phyloP scores from a whole-genome alignment of 2,888 invertebrate genomes.

The Rosalia funebris region DNA sequence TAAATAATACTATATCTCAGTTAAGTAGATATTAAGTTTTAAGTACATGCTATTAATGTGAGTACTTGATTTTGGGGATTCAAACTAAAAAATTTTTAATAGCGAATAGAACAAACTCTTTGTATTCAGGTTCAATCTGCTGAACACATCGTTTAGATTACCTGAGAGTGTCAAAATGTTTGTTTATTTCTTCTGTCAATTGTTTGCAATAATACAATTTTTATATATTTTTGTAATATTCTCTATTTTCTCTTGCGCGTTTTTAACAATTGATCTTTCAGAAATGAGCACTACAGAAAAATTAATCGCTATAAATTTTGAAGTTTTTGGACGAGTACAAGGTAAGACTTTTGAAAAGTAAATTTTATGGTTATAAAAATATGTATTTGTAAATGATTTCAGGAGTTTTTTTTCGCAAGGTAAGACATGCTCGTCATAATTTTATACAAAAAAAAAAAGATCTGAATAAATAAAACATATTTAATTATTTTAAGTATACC shows the following conservation, averaged over 20 bases:
- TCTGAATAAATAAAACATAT: constrained; percentile 24
- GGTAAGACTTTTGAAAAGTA: constrained; percentile 59
- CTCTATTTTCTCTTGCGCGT: constrained; percentile 1
- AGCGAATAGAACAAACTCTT: no score
- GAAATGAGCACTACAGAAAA: constrained; percentile 44
- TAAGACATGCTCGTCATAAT: constrained; percentile 48
- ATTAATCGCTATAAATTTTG: constrained; percentile 66
- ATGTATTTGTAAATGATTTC: constrained; percentile 39
- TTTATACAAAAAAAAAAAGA: no score
- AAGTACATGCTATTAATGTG: constrained; percentile 27
- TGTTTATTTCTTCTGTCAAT: constrained; percentile 19
- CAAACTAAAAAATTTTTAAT: no score
- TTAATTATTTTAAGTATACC: constrained; percentile 68
- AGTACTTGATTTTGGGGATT: no score
- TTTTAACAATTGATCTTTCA: constrained; percentile 12
- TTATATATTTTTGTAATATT: constrained; percentile 2
- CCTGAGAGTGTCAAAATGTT: constrained; percentile 20
- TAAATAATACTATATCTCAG: no score
- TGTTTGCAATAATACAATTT: constrained; percentile 12
- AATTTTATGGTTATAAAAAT: constrained; percentile 5
- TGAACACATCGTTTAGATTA: no score
- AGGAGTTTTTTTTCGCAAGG: constrained; percentile 74
- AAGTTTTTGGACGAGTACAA: constrained; percentile 72
- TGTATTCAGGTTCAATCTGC: no score
- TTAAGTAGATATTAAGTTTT: no score